Evolutionary conservation across 1,140 invertebrate species (phyloP), one percentile per base, ranked within the genome.

Genomic region (Lasioglossum albipes): DNA sequence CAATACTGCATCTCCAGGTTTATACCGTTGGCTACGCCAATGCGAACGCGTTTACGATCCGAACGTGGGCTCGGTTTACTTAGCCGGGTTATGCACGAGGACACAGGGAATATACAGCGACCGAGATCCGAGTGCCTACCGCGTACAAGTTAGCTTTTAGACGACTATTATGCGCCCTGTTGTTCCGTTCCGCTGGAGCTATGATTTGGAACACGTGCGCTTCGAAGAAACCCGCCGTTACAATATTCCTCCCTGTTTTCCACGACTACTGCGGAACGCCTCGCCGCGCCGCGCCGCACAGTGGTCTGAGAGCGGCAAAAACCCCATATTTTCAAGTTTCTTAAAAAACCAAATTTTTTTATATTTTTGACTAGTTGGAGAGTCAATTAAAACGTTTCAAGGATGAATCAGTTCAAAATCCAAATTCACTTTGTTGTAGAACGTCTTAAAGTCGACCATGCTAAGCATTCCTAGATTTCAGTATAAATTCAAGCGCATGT

Each of bases 1-100:
- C 42, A 12, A 10, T 12, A 12, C 5, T 10, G 7, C 42, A 7
- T n/a, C 52, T 13, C n/a, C 2, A 41, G 42, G 52, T 70, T 81
- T 61, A 31, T 69, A 22, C 27, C 65, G 31, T 16, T 64, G 49
- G 57, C 83, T 81, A 87, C 85, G 82, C 84, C 85, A 84, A 74
- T 87, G 82, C 74, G 67, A 73, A 68, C 85, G 74, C 82, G 81
- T 87, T 87, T 87, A 84, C 86, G 86, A 87, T 76, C 73, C 45
- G 41, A 70, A 87, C 85, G 85, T 87, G 85, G 85, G 79, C 22
- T 57, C 79, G 59, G 79, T 87, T 87, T 87, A 87, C 79, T 87
- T 84, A 83, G 79, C 69, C 22, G 45, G 72, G 59, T 79, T 84
- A 84, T 77, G 75, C 75, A 57, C 69, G 61, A 59, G 59, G 61